A percentile compares a stretch with the other conserved stretches of the same genome.
These are phyloP conservation scores for Seira ritae DNA, from an alignment of 2,888 invertebrate species.

Conservation along the genomic window DNA sequence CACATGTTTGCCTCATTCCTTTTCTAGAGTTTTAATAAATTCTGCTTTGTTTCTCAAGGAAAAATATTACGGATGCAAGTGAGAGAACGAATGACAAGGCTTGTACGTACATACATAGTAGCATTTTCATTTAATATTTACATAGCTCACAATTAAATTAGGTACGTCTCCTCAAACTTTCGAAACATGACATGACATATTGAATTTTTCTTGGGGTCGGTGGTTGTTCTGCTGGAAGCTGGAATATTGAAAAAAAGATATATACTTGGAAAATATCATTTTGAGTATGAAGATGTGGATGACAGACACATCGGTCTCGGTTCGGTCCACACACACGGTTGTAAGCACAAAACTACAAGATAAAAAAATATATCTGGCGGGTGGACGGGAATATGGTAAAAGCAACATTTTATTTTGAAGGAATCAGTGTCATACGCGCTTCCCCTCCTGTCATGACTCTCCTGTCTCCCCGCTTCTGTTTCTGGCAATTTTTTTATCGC, in stretches of 20 bases:
- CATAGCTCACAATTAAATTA: slow-evolving; percentile 44
- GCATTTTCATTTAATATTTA: slow-evolving; percentile 37
- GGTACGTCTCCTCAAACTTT: no score
- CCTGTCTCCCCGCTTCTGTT: no score
- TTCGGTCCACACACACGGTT: not conserved
- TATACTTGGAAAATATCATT: slow-evolving; percentile 30
- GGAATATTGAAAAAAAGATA: slow-evolving; percentile 25
- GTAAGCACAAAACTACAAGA: not conserved
- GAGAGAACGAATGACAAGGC: slow-evolving; percentile 6
- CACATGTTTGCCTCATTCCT: not conserved
- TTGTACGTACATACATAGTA: not conserved
- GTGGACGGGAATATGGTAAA: not conserved
- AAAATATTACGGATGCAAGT: no score
- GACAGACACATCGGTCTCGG: not conserved
- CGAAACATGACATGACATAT: no score
- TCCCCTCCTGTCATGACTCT: slow-evolving; percentile 41
- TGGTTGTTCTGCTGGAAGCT: no score
- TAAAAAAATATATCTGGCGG: not conserved
- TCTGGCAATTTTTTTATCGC: slow-evolving; percentile 54
- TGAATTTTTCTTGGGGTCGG: no score
- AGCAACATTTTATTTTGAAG: slow-evolving; percentile 34
- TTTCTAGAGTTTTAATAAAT: no score
- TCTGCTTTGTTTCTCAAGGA: no score
- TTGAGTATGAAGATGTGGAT: slow-evolving; percentile 30
- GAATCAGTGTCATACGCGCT: slow-evolving; percentile 58